Base-by-base conservation (phyloP, 2,113 vertebrate genomes). In the Pterocles orientalis region DNA sequence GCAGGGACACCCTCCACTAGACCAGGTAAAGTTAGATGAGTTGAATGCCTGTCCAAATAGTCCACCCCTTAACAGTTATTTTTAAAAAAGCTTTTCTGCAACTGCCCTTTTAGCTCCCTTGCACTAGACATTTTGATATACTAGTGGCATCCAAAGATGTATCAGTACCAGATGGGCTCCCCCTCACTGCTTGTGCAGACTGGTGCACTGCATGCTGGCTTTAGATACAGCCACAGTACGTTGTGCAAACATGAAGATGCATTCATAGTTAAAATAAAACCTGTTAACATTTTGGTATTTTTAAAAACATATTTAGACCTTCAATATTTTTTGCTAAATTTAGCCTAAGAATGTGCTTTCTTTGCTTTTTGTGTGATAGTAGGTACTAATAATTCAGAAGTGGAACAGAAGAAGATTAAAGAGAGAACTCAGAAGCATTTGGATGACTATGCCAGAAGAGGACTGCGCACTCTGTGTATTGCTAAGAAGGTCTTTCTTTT, bases 391-490 rank as follows among this genome's bases (percentile, higher is more conserved):
- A 91, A 89, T 91, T 61, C 71, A 84, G 97, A 96, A 60, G 61
- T 96, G 41, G 88, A 97, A 25, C 90, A 95, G 62, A 89, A 87
- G 39, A 86, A 91, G 36, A 98, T 99, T 81, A 97, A 97, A 86
- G 96, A 98, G 39, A 97, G 95, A 89, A 99, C 99, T 6, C 99
- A 99, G 96, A 97, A 86, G 65, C 99, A 99, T 88, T 96, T 99
- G 96, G 98, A 99, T 90, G 87, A 97, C 73, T 99, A 99, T 23
- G 99, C 99, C 83, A 98, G 97, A 89, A 98, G 97, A 43, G 99
- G 99, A 29, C 98, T 99, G 3, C 99, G 99, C 36, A 99, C 99
- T 33, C 97, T 99, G 13, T 99, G 99, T 93, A 97, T 99, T 33
- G 98, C 99, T 25, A 99, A 98, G 95, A 99, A 98, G 99, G 99